Base-by-base conservation (phyloP, 2,888 invertebrate species). In the Drosophila stalkeri region DNA sequence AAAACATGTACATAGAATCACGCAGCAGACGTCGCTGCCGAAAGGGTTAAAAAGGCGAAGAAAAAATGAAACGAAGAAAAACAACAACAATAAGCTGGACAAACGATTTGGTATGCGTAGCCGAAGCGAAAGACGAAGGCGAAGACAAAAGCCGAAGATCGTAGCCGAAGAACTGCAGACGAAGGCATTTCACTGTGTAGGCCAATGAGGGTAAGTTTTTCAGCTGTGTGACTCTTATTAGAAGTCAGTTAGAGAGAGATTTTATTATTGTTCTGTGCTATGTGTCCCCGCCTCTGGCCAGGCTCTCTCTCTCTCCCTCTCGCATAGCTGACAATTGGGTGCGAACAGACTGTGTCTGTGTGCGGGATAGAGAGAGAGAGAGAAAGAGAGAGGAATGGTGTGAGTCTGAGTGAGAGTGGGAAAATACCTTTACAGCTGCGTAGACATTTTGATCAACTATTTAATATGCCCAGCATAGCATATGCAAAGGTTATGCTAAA, bases 201-300 rank as follows among this genome's bases (percentile, higher is more conserved):
- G 37, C 68, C 44, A 43, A 68, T 51, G 87, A 80, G 84, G 84
- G 84, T 86, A 75, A 80, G 85, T 87, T 84, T 83, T 86, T 83
- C 62, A 16, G 43, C 8, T 20, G 20, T 33, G 20, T 35, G 20
- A 16, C 44, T 57, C 44, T 41, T 7, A 55, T 55, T 41, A 55
- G 55, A 55, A 55, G n/a, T 8, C 55, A 55, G 41, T 31, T 55
- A 31, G 41, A 41, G 41, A 55, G 41, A 55, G 55, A 41, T 41
- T 55, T 27, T 16, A 8, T 20, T 9, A 12, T 23, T 20, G 27
- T 8, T 39, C 20, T 44, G 44, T 11, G 16, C 27, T 41, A 6
- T 16, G 14, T 37, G 55, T 55, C 55, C 31, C 55, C 55, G 55
- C 55, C 55, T 55, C 35, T 55, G 4, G 41, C 55, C 43, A 8